Conservation (phyloP, 2,113 vertebrate genomes). For the Zapornia atra region DNA sequence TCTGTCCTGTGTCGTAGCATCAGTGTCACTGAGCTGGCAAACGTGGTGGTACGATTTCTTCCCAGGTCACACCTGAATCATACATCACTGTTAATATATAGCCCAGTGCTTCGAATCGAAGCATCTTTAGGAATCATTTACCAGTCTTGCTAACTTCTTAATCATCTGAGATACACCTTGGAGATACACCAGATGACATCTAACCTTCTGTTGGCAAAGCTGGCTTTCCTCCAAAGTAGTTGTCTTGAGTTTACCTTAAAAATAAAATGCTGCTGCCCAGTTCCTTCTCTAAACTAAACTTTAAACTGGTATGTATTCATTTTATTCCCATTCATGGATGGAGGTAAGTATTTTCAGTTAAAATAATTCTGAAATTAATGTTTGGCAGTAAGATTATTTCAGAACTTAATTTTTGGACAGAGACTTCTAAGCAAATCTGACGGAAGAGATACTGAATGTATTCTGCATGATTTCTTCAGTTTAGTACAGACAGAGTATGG, state of each 20-base stretch:
- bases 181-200: neutral
- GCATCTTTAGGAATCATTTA: neutral
- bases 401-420: conserved; percentile 46
- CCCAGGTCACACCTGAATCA: neutral
- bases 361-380: neutral
- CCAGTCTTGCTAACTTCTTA: neutral
- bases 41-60: neutral
- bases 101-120: neutral
- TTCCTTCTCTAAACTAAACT: neutral
- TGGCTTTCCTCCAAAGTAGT: neutral
- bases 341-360: neutral
- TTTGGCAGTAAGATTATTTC: conserved; percentile 12
- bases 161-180: neutral
- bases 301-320: neutral
- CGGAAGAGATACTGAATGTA: neutral
- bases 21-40: neutral
- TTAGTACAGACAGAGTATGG: neutral
- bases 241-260: neutral
- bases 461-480: neutral
- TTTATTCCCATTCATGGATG: neutral
- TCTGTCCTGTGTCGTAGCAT: rapidly evolving
- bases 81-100: neutral
- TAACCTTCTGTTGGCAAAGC: neutral
- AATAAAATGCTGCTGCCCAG: neutral
- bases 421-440: neutral